Evolutionary conservation across 2,888 invertebrate genomes (phyloP), one percentile per base, ranked within the genome.

Genomic region (Netelia inedita): DNA sequence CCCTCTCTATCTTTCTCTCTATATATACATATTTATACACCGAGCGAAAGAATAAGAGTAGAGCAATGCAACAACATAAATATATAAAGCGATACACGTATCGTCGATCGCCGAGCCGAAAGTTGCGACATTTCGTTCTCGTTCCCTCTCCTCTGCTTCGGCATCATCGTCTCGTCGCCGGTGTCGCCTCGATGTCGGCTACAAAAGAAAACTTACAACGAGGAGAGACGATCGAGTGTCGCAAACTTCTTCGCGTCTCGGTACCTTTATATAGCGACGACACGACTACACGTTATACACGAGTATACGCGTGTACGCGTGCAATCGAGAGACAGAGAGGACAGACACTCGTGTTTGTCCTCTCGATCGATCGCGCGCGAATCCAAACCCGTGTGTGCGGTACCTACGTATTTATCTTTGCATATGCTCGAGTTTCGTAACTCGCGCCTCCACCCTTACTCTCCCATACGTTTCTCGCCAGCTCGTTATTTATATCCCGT

Each of bases 111-210:
- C 23, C 59, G 28, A 28, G 46, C 69, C 61, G 66, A 79, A 71
- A 16, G 78, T 79, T 69, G 78, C 78, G 78, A 61, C 61, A 79
- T 69, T 71, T 79, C 69, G 69, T 69, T 79, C 78, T 79, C 68
- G 78, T 78, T 79, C 61, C 35, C 78, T 28, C 50, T 61, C 50
- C 28, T 50, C 28, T 50, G 50, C 9, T 53, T 57, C 11, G 66
- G 78, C 69, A 79, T 79, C 78, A 79, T 71, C 78, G 57, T 53
- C 57, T 66, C 14, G 46, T 46, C 46, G 10, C 46, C 65, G 63
- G 41, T 65, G 46, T 35, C 16, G 41, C 41, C 21, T 43, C 72
- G 41, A 59, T 59, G 46, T 16, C 16, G 50, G 14, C 61, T 50
- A 46, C 46, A 46, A 46, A 46, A 46, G 11, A 46, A 46, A 46